Conservation (phyloP, 2,113 vertebrate genomes). For the Lepisosteus osseus region DNA sequence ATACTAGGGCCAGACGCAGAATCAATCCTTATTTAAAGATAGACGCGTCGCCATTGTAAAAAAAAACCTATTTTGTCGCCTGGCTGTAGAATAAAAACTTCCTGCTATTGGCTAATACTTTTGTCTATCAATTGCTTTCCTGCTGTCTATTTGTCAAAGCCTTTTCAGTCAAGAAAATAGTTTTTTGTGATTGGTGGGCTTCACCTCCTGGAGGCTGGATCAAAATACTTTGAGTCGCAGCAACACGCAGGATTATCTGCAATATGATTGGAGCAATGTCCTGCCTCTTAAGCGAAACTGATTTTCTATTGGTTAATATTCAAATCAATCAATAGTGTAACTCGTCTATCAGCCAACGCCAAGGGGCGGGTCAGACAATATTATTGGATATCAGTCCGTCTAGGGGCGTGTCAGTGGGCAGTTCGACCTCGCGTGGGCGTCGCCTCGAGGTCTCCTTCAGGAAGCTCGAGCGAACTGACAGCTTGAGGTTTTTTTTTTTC, state of each 20-base stretch:
- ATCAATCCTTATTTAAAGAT: no score
- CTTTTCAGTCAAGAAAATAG: no score
- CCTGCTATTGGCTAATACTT: no score
- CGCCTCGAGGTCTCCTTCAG: slow-evolving; percentile 34
- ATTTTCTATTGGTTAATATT: background rate
- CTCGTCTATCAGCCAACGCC: background rate
- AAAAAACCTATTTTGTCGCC: no score
- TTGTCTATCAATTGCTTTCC: no score
- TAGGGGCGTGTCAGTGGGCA: slow-evolving; percentile 10
- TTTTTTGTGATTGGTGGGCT: slow-evolving; percentile 36
- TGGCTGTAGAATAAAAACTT: no score
- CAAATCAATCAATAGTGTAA: background rate
- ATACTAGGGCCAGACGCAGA: no score
- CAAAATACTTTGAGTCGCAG: background rate
- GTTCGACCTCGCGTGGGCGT: slow-evolving; percentile 30
- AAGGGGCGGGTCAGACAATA: no score
- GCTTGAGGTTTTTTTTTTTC: slow-evolving; percentile 24
- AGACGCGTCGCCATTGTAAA: no score
- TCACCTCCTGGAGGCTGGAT: slow-evolving; percentile 5
- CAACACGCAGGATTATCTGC: slow-evolving; percentile 34
- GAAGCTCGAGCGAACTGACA: slow-evolving; percentile 39
- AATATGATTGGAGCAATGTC: slow-evolving; percentile 31
- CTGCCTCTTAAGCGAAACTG: background rate
- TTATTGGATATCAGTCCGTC: no score
- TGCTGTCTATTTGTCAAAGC: no score